These are phyloP conservation scores for Drosophila neutralis DNA, from an alignment of 2,888 invertebrate species.

Conservation along the genomic window DNA sequence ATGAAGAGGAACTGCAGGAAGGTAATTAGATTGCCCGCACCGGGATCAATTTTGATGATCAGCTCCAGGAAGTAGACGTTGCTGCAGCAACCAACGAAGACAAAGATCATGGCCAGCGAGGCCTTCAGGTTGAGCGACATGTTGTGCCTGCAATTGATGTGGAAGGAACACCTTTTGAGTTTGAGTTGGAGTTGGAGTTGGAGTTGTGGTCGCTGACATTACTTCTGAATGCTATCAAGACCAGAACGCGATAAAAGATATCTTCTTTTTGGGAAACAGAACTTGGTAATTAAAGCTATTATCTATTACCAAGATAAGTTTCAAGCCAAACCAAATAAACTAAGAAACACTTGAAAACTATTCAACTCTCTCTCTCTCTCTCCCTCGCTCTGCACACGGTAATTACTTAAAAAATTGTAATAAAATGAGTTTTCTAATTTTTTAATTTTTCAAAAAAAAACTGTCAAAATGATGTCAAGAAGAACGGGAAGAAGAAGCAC, in stretches of 20 bases:
- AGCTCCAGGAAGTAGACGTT: slow-evolving; percentile 96
- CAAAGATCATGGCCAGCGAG: slow-evolving; percentile 88
- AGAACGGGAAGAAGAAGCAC: not conserved
- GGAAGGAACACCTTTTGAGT: not conserved
- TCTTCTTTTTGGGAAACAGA: not conserved
- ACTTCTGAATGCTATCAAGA: not conserved
- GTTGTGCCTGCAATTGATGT: slow-evolving; percentile 14
- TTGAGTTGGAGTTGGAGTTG: not conserved
- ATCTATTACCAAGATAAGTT: not conserved
- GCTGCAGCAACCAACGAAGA: slow-evolving; percentile 93
- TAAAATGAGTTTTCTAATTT: no score
- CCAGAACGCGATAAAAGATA: not conserved
- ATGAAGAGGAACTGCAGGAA: slow-evolving; percentile 97
- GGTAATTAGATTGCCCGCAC: slow-evolving; percentile 97
- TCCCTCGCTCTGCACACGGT: not conserved
- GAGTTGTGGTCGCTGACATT: not conserved
- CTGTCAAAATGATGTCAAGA: not conserved
- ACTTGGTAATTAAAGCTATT: not conserved
- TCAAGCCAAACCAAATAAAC: not conserved
- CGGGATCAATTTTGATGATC: slow-evolving; percentile 95
- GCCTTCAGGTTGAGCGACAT: slow-evolving; percentile 86
- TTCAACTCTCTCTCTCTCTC: not conserved
- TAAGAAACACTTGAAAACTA: not conserved
- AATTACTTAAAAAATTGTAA: no score
- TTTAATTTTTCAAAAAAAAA: not conserved